phyloP scores from a whole-genome alignment of 1,140 invertebrate genomes.

The Hyles vespertilio region DNA sequence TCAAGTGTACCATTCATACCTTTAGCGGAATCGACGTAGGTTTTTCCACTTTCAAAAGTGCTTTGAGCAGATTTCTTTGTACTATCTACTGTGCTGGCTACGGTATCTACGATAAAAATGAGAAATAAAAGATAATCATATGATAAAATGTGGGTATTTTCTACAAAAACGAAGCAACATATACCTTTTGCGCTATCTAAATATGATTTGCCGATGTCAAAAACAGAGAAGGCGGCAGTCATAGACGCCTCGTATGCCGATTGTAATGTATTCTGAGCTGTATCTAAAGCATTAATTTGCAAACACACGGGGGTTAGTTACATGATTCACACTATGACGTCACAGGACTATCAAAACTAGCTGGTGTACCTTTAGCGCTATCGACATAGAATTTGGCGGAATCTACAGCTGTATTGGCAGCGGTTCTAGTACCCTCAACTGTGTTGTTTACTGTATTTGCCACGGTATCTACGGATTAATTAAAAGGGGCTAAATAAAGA shows the following conservation, averaged over 20 bases:
- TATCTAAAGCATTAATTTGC: slow-evolving; percentile 47
- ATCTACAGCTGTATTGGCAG: slow-evolving; percentile 35
- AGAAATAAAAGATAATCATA: slow-evolving; percentile 16
- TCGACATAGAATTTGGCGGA: slow-evolving; percentile 41
- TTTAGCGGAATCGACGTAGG: slow-evolving; percentile 48
- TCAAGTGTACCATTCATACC: background rate
- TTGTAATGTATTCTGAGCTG: slow-evolving; percentile 50
- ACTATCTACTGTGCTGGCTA: slow-evolving; percentile 57
- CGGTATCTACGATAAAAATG: slow-evolving; percentile 42
- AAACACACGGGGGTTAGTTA: slow-evolving; percentile 27
- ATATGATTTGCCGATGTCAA: slow-evolving; percentile 50
- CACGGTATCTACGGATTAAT: slow-evolving; percentile 34
- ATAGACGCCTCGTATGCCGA: slow-evolving; percentile 41
- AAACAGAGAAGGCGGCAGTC: slow-evolving; percentile 48
- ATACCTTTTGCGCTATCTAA: slow-evolving; percentile 58
- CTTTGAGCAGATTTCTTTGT: slow-evolving; percentile 55
- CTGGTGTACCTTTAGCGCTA: slow-evolving; percentile 45
- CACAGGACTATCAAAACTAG: slow-evolving; percentile 3
- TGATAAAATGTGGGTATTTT: slow-evolving; percentile 10
- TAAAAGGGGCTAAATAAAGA: background rate
- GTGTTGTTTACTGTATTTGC: slow-evolving; percentile 28
- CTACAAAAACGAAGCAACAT: slow-evolving; percentile 17
- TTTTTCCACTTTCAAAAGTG: slow-evolving; percentile 52
- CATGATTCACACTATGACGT: slow-evolving; percentile 1
- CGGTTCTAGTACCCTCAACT: slow-evolving; percentile 42